Percentiles rank a stretch among this genome's conserved stretches.
These are phyloP conservation scores for Schizopygopsis pylzovi DNA, from an alignment of 2,797 vertebrate genomes.

Conservation along the genomic window DNA sequence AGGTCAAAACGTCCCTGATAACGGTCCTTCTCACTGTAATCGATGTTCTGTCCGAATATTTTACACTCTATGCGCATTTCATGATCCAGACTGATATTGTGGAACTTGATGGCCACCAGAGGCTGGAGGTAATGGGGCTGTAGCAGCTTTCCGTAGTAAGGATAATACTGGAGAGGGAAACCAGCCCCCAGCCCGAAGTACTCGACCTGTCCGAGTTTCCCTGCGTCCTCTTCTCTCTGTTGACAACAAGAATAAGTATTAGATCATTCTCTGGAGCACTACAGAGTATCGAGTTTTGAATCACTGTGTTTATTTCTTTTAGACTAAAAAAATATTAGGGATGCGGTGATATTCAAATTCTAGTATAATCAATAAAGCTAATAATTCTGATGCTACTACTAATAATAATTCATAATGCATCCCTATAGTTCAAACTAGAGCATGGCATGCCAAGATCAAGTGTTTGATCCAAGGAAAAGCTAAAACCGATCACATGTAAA, in stretches of 20 bases:
- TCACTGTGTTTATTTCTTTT: background rate
- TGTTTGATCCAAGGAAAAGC: too few relatives aligned
- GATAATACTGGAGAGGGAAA: slow-evolving; percentile 96
- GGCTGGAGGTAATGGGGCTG: slow-evolving; percentile 93
- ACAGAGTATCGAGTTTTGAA: background rate
- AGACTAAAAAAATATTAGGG: background rate
- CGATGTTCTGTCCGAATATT: slow-evolving; percentile 88
- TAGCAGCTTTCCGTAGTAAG: slow-evolving; percentile 92
- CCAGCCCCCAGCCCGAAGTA: slow-evolving; percentile 84
- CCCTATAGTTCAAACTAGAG: too few relatives aligned
- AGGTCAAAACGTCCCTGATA: slow-evolving; percentile 98
- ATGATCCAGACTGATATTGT: slow-evolving; percentile 79
- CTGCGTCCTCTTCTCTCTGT: slow-evolving; percentile 85
- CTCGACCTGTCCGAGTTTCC: slow-evolving; percentile 78
- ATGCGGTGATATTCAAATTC: background rate
- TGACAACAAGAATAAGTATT: slow-evolving; percentile 15
- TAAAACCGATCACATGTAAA: too few relatives aligned
- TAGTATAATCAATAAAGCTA: too few relatives aligned
- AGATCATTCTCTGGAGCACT: background rate
- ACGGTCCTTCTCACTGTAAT: slow-evolving; percentile 95
- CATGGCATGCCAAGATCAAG: too few relatives aligned
- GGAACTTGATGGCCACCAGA: slow-evolving; percentile 92
- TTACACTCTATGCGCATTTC: slow-evolving; percentile 94
- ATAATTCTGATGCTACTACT: too few relatives aligned
- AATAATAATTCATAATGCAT: too few relatives aligned